A percentile compares a stretch with the other conserved stretches of the same genome.
Evolutionary conservation across 2,797 vertebrate species (phyloP).

Genomic region (Myripristis murdjan): DNA sequence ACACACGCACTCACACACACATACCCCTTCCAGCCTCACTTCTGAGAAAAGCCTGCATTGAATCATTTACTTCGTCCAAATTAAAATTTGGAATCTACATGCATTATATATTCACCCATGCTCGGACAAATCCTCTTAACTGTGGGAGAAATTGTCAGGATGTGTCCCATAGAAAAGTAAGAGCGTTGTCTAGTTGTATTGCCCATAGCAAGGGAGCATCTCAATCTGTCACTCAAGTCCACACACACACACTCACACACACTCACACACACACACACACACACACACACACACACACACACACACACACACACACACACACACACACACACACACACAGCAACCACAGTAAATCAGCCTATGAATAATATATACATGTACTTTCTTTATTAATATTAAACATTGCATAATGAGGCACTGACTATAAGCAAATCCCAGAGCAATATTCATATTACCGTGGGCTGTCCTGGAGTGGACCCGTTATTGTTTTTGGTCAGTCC

Average conservation of each 20-base stretch:
- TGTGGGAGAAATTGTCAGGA: slow-evolving; percentile 86
- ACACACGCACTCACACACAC: no score
- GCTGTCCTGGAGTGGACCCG: slow-evolving; percentile 77
- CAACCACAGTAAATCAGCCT: no score
- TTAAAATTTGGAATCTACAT: slow-evolving; percentile 83
- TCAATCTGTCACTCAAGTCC: slow-evolving; percentile 81
- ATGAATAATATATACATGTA: slow-evolving; percentile 89
- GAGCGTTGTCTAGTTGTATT: slow-evolving; percentile 79
- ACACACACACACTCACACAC: slow-evolving; percentile 28
- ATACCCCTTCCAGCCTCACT: slow-evolving; percentile 33
- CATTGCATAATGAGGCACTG: slow-evolving; percentile 80
- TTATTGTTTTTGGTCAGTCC: slow-evolving; percentile 76
- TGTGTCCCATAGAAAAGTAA: slow-evolving; percentile 77
- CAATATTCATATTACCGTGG: slow-evolving; percentile 80
- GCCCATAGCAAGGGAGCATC: slow-evolving; percentile 81
- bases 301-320: no score
- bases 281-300: slow-evolving; percentile 10
- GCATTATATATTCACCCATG: slow-evolving; percentile 88
- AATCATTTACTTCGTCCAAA: slow-evolving; percentile 89
- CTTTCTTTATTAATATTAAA: slow-evolving; percentile 88
- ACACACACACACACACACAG: no score
- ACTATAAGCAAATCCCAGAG: slow-evolving; percentile 83
- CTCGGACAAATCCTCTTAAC: slow-evolving; percentile 88
- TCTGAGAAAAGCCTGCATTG: slow-evolving; percentile 81
- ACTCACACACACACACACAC: slow-evolving; percentile 29